These are phyloP conservation scores for Ypsolopha sequella DNA, from an alignment of 2,888 invertebrate species.

Conservation along the genomic window DNA sequence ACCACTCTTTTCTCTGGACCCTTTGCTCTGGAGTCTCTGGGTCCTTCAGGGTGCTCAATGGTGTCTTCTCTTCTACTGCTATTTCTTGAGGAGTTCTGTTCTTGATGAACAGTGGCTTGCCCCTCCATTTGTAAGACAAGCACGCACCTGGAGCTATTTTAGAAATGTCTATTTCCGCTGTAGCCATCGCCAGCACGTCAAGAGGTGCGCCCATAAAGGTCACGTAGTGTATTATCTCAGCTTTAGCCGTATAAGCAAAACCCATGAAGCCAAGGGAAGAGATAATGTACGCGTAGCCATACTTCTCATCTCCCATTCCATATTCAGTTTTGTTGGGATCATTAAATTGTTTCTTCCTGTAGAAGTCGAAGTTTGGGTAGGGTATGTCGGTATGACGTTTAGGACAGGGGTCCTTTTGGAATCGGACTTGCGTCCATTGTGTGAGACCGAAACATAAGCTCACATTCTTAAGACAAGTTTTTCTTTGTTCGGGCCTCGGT, in stretches of 20 bases:
- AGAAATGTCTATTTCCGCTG: conserved; percentile 79
- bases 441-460: conserved; percentile 12
- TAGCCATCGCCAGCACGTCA: conserved; percentile 82
- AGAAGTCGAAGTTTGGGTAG: conserved; percentile 43
- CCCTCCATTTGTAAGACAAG: conserved; percentile 81
- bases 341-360: conserved; percentile 41
- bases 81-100: conserved; percentile 78
- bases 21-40: conserved; percentile 78
- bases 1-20: conserved; percentile 77
- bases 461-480: neutral
- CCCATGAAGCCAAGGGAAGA: conserved; percentile 66
- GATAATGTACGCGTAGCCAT: conserved; percentile 61
- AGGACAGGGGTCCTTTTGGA: conserved; percentile 24
- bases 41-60: conserved; percentile 74
- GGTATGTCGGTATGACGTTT: conserved; percentile 44
- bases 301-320: conserved; percentile 39
- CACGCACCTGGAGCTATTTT: conserved; percentile 77
- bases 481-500: too few species aligned
- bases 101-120: conserved; percentile 85
- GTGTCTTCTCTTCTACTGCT: conserved; percentile 68
- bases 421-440: conserved; percentile 47
- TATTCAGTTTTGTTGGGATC: conserved; percentile 39
- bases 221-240: conserved; percentile 67
- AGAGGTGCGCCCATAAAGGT: conserved; percentile 75
- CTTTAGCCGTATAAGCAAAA: conserved; percentile 73